phyloP scores from a whole-genome alignment of 2,113 vertebrate species.

The Hemibagrus wyckioides region DNA sequence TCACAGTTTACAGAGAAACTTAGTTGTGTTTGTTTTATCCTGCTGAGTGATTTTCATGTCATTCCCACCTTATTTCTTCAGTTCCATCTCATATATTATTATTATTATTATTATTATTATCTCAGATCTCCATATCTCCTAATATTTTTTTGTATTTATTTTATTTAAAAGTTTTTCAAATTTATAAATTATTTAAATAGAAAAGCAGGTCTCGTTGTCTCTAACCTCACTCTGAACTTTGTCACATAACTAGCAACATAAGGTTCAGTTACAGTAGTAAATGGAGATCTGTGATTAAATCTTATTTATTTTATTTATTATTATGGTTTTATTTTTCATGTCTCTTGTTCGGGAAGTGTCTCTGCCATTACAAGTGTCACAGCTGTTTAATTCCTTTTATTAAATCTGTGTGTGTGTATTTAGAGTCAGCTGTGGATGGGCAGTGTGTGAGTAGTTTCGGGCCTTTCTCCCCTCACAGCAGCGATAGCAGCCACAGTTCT shows the following conservation, averaged over 20 bases:
- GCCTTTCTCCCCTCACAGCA: slow-evolving; percentile 74
- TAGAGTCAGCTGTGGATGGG: slow-evolving; percentile 78
- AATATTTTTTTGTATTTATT: background rate
- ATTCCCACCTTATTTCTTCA: background rate
- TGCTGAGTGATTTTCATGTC: background rate
- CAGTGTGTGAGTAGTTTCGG: slow-evolving; percentile 65
- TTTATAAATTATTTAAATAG: background rate
- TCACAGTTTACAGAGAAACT: background rate
- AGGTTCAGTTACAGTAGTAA: background rate
- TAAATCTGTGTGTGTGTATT: slow-evolving; percentile 23
- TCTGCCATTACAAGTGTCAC: background rate
- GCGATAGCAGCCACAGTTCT: slow-evolving; percentile 76
- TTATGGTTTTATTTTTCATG: background rate
- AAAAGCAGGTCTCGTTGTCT: background rate
- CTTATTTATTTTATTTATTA: background rate
- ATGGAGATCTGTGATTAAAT: slow-evolving; percentile 23
- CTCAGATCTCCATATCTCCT: background rate
- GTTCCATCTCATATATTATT: background rate
- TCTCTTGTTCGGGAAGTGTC: background rate
- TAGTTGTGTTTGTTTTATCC: background rate
- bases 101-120: background rate
- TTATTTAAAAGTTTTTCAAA: background rate
- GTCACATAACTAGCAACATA: background rate
- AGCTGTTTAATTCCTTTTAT: background rate
- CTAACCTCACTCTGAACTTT: background rate